phyloP scores from a whole-genome alignment of 1,140 invertebrate genomes.

The Drosophila subobscura region DNA sequence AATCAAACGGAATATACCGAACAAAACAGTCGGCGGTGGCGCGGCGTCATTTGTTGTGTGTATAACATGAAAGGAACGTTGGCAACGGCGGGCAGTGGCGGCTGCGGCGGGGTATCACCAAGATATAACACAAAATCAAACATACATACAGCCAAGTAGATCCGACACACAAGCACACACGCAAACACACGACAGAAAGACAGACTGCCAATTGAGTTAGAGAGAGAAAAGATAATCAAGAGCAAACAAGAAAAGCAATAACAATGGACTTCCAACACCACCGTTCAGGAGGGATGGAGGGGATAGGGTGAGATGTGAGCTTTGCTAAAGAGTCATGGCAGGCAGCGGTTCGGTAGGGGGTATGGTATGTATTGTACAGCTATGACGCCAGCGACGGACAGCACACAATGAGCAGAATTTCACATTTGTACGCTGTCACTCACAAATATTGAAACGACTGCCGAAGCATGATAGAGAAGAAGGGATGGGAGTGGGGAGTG shows the following conservation, averaged over 20 bases:
- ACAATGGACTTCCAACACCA: too few relatives aligned
- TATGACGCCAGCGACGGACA: constrained; percentile 53
- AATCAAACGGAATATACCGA: too few relatives aligned
- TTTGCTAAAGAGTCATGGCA: background rate
- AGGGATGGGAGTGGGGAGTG: background rate
- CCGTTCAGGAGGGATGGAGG: background rate
- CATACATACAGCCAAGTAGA: constrained; percentile 8
- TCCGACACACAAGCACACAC: constrained; percentile 8
- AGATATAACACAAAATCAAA: constrained; percentile 33
- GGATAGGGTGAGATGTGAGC: too few relatives aligned
- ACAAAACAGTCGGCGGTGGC: background rate
- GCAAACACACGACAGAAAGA: constrained; percentile 38
- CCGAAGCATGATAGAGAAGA: background rate
- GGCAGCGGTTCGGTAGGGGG: background rate
- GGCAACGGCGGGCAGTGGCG: constrained; percentile 6
- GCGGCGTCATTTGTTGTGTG: too few relatives aligned
- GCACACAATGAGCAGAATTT: constrained; percentile 77
- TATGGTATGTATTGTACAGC: constrained; percentile 26
- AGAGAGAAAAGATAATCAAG: constrained; percentile 73
- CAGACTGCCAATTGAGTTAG: constrained; percentile 75
- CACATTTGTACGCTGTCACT: constrained; percentile 77
- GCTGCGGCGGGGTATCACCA: constrained; percentile 26
- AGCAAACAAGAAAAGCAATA: constrained; percentile 55
- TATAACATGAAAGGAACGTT: too few relatives aligned
- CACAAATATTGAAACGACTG: constrained; percentile 70